phyloP scores from a whole-genome alignment of 2,797 vertebrate species.

The Arnoldichthys spilopterus region DNA sequence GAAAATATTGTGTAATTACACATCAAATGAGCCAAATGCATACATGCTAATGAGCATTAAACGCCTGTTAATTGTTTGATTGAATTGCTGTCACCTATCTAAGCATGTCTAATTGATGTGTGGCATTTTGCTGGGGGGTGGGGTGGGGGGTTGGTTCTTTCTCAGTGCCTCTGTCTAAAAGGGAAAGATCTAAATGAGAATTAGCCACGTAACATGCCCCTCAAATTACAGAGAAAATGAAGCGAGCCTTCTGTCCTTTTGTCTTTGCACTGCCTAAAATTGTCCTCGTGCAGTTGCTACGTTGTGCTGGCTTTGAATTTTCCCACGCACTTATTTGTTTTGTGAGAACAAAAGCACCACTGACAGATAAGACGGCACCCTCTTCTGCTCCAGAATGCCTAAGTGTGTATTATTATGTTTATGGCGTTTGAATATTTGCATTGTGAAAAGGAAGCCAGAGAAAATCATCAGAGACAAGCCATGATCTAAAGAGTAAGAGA shows the following conservation, averaged over 20 bases:
- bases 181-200: constrained; percentile 37
- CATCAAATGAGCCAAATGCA: constrained; percentile 79
- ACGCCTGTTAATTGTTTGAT: constrained; percentile 81
- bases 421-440: constrained; percentile 12
- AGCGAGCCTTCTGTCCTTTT: constrained; percentile 22
- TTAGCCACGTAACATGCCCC: not conserved
- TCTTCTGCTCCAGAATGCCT: not conserved
- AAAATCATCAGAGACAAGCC: not conserved
- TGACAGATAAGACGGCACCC: constrained; percentile 31
- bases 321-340: constrained; percentile 46
- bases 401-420: constrained; percentile 19
- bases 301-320: constrained; percentile 44
- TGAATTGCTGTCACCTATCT: constrained; percentile 79
- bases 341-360: constrained; percentile 40
- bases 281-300: constrained; percentile 27
- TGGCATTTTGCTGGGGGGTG: constrained; percentile 45
- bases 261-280: constrained; percentile 22
- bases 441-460: constrained; percentile 21
- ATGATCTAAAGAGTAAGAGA: constrained; percentile 27
- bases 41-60: constrained; percentile 79
- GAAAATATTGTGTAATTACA: constrained; percentile 72
- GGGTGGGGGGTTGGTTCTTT: constrained; percentile 17
- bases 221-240: constrained; percentile 40
- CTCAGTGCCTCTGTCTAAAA: constrained; percentile 29
- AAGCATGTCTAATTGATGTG: constrained; percentile 72